Conservation (phyloP, 2,888 invertebrate species). For the Hypsopygia costalis region DNA sequence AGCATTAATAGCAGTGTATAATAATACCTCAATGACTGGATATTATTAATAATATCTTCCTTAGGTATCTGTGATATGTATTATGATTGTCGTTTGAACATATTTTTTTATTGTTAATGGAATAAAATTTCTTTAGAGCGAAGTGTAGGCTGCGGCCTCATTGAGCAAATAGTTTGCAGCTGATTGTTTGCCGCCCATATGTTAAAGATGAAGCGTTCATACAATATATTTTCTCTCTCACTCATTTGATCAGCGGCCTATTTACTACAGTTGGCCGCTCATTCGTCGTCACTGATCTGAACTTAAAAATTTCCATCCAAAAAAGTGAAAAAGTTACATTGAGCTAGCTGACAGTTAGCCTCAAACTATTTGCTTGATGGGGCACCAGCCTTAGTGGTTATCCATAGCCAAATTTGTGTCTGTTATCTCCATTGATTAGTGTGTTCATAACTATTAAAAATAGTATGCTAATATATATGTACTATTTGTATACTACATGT, state of each 20-base stretch:
- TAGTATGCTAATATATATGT: conserved; percentile 30
- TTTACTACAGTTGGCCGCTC: no score
- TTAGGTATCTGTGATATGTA: conserved; percentile 76
- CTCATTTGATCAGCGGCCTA: no score
- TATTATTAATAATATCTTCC: conserved; percentile 63
- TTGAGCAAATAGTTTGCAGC: no score
- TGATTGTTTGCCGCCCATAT: no score
- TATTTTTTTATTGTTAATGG: conserved; percentile 47
- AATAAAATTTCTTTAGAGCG: conserved; percentile 19
- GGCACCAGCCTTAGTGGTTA: background rate
- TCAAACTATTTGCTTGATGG: no score
- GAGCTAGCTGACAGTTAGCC: no score
- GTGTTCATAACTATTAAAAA: conserved; percentile 44
- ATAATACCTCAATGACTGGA: conserved; percentile 58
- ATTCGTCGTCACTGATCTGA: no score
- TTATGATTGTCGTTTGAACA: conserved; percentile 42
- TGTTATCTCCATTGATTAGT: conserved; percentile 49
- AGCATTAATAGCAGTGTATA: conserved; percentile 42
- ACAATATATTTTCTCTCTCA: no score
- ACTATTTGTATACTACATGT: conserved; percentile 43
- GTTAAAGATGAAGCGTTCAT: no score
- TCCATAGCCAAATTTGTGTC: conserved; percentile 25
- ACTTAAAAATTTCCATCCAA: no score
- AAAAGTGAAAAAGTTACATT: no score
- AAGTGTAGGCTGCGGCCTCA: no score